phyloP scores from a whole-genome alignment of 2,888 invertebrate species.

The Myathropa florea region DNA sequence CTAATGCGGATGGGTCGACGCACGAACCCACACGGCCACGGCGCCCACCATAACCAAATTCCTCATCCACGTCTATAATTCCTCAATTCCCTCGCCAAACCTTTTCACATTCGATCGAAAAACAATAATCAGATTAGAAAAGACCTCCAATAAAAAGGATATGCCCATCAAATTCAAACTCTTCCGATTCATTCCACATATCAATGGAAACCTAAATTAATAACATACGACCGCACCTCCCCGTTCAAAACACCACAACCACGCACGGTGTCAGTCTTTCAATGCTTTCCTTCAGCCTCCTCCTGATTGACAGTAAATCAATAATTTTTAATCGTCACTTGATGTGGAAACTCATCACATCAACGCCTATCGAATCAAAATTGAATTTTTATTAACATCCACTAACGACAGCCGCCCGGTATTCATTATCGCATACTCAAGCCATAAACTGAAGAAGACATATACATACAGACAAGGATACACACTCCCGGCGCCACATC shows the following conservation, averaged over 20 bases:
- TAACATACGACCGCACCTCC: conserved; percentile 22
- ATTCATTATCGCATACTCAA: not conserved
- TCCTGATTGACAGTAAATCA: conserved; percentile 22
- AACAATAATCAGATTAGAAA: not conserved
- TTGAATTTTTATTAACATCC: conserved; percentile 45
- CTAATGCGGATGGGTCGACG: no score
- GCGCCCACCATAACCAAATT: no score
- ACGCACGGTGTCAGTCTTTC: no score
- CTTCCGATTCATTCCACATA: not conserved
- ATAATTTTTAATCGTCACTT: conserved; percentile 55
- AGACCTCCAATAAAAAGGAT: not conserved
- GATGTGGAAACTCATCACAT: conserved; percentile 50
- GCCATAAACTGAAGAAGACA: not conserved
- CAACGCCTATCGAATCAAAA: conserved; percentile 28
- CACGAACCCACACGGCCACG: no score
- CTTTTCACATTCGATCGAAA: no score
- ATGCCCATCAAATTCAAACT: not conserved
- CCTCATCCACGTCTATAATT: no score
- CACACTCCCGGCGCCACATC: no score
- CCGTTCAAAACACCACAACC: not conserved
- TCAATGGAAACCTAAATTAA: conserved; percentile 24
- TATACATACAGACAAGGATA: not conserved
- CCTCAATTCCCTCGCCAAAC: no score
- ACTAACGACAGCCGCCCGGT: not conserved
- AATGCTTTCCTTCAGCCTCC: not conserved